Conservation (phyloP, 2,888 invertebrate genomes). For the Gerosis bhagava region DNA sequence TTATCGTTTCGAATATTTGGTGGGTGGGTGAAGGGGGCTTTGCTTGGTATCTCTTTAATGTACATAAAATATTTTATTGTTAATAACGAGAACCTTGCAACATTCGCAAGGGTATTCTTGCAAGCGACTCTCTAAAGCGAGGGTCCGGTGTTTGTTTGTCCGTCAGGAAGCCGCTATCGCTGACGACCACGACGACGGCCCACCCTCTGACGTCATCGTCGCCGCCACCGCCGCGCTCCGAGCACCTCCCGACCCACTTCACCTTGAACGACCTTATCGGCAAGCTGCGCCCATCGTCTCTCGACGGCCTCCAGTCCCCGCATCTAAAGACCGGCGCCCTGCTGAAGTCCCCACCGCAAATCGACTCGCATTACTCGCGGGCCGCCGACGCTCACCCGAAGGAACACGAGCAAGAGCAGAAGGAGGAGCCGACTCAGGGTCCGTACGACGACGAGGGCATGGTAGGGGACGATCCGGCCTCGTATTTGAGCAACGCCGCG, state of each 20-base stretch:
- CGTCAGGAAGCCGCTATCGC: conserved; percentile 78
- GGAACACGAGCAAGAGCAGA: conserved; percentile 61
- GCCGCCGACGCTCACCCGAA: conserved; percentile 71
- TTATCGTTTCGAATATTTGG: conserved; percentile 68
- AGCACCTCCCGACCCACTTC: conserved; percentile 78
- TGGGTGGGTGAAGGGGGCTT: conserved; percentile 83
- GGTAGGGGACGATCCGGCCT: conserved; percentile 81
- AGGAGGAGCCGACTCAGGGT: conserved; percentile 81
- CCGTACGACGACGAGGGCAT: conserved; percentile 83
- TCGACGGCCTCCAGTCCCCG: conserved; percentile 75
- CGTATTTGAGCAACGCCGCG: conserved; percentile 65
- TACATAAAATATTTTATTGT: conserved; percentile 1
- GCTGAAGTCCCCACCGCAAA: conserved; percentile 80
- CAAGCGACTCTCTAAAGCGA: conserved; percentile 59
- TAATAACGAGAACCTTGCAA: conserved; percentile 17
- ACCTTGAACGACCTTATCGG: conserved; percentile 80
- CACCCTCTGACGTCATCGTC: conserved; percentile 80
- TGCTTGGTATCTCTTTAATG: conserved; percentile 78
- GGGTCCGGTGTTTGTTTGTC: conserved; percentile 54
- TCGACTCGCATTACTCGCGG: conserved; percentile 82
- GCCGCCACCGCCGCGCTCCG: conserved; percentile 78
- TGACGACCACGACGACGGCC: conserved; percentile 82
- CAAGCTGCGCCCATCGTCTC: conserved; percentile 76
- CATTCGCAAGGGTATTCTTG: too few relatives aligned
- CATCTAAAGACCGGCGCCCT: conserved; percentile 71